Percentiles rank a stretch among this genome's conserved stretches.
Evolutionary conservation across 2,113 vertebrate species (phyloP).

Genomic region (Corydoras maculifer): DNA sequence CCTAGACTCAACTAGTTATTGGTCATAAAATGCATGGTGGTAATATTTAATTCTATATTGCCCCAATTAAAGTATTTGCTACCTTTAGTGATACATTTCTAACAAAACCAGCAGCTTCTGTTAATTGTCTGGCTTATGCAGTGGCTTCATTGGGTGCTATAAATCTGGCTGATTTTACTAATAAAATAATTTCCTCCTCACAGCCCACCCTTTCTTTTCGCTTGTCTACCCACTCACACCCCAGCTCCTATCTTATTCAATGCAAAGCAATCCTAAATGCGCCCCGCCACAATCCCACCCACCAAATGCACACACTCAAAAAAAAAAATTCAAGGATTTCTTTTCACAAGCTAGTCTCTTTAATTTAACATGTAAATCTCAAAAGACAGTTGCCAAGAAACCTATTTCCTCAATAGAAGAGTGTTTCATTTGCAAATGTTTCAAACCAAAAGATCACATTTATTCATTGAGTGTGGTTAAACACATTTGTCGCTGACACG

Average conservation of each 20-base stretch:
- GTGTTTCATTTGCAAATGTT: too few species aligned
- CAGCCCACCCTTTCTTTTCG: conserved; percentile 37
- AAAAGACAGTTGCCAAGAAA: too few species aligned
- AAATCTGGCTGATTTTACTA: conserved; percentile 62
- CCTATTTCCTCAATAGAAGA: too few species aligned
- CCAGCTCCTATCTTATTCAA: conserved; percentile 48
- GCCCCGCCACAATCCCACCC: conserved; percentile 15
- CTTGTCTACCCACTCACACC: conserved; percentile 48
- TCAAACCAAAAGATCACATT: too few species aligned
- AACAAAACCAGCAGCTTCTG: conserved; percentile 44
- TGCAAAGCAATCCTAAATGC: conserved; percentile 46
- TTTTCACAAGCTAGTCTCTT: too few species aligned
- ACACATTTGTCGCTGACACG: conserved; percentile 2
- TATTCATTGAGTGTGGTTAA: too few species aligned
- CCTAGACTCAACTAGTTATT: conserved; percentile 49
- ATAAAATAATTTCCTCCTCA: conserved; percentile 57
- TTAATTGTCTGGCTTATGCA: conserved; percentile 50
- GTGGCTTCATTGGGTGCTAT: conserved; percentile 51
- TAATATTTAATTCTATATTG: conserved; percentile 54
- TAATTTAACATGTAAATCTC: too few species aligned
- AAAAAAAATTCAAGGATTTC: too few species aligned
- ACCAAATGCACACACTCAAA: conserved; percentile 7
- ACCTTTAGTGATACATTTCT: conserved; percentile 46
- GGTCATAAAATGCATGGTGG: conserved; percentile 42
- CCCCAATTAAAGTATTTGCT: conserved; percentile 57